phyloP scores from a whole-genome alignment of 2,113 vertebrate genomes.

The Micronisus gabar region DNA sequence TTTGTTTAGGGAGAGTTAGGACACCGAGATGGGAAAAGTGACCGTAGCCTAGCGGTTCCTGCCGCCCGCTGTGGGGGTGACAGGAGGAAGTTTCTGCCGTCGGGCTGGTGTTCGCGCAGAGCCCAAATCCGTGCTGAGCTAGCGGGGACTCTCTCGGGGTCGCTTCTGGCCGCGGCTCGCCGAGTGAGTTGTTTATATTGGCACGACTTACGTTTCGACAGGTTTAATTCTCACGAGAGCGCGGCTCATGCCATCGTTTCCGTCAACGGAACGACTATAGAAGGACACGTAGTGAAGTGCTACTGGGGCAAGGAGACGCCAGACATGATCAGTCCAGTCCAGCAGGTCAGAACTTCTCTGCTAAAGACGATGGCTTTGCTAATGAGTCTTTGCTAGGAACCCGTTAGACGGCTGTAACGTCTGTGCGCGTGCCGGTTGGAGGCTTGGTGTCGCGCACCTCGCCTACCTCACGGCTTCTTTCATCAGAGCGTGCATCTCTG shows the following conservation, averaged over 20 bases:
- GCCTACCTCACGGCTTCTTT: not conserved
- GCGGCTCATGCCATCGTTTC: constrained; percentile 97
- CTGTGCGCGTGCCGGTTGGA: not conserved
- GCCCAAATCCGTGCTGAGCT: not conserved
- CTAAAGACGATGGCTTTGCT: not conserved
- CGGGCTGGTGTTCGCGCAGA: too few relatives aligned
- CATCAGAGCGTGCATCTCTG: not conserved
- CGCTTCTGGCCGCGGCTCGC: fast-evolving
- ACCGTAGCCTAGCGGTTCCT: fast-evolving
- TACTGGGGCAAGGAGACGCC: constrained; percentile 98
- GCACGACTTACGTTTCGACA: not conserved
- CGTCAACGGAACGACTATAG: constrained; percentile 92
- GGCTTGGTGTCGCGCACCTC: not conserved
- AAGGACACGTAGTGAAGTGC: constrained; percentile 94
- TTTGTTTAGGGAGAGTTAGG: fast-evolving
- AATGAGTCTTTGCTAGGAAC: not conserved
- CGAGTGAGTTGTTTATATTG: fast-evolving
- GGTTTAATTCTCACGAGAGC: constrained; percentile 94
- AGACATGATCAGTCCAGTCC: constrained; percentile 89
- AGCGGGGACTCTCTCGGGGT: fast-evolving
- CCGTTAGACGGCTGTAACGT: not conserved
- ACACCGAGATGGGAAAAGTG: not conserved
- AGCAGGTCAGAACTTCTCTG: constrained; percentile 76
- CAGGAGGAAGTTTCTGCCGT: fast-evolving
- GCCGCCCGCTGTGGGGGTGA: fast-evolving